Base-by-base conservation (phyloP, 1,140 invertebrate genomes). In the Papilio xuthus region DNA sequence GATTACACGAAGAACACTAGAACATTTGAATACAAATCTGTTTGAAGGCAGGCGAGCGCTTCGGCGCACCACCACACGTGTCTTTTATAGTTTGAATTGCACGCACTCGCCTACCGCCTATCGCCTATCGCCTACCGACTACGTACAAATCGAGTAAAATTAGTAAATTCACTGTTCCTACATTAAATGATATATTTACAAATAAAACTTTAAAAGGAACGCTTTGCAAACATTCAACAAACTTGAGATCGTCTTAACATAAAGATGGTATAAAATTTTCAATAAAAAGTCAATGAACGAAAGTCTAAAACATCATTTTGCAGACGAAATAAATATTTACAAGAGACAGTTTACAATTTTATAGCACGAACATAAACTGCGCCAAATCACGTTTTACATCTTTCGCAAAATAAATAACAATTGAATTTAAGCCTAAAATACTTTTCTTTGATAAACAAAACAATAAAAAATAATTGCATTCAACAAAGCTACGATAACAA, bases 191-290 rank as follows among this genome's bases (percentile, higher is more conserved):
- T 89, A 93, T 93, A 93, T 93, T 92, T 93, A 93, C 92, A 93
- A 92, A 93, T 93, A 93, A 93, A 93, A 92, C 90, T 93, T 93
- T 93, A 92, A 93, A 93, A 93, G 91, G 92, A 93, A 93, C 92
- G 92, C 92, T 93, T 93, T 92, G 92, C 90, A 93, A 93, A 93
- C 91, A 93, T 93, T 92, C 91, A 93, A 92, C 91, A 93, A 93
- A 93, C 90, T 92, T 94, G 91, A 94, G 92, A 94, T 94, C 92
- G 91, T 92, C 91, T 93, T 93, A 93, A 92, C 88, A 88, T 93
- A 93, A 91, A 90, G 90, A 93, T 93, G 92, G 91, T 94, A 93
- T 90, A 92, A 90, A 92, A 88, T 90, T 91, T 91, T 89, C 81
- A 89, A 92, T 91, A 91, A 87, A 90, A 89, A 89, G 84, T 89